A percentile compares a stretch with the other conserved stretches of the same genome.
phyloP scores from a whole-genome alignment of 2,113 vertebrate genomes.

The Sclerurus mexicanus region DNA sequence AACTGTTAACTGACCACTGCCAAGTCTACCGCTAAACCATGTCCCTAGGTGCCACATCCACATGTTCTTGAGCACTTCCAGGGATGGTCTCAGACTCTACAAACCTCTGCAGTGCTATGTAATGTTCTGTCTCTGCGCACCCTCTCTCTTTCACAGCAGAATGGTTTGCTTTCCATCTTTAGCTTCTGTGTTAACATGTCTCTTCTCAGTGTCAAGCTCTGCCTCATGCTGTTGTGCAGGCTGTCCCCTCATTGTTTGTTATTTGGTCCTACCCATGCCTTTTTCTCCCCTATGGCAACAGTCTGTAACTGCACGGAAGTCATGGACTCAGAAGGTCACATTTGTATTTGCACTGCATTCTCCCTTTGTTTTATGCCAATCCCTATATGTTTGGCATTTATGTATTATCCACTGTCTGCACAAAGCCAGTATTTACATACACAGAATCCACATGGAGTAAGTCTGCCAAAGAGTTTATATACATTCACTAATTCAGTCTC shows the following conservation, averaged over 20 bases:
- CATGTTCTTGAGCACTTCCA: not conserved
- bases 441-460: not conserved
- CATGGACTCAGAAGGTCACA: not conserved
- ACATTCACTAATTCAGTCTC: not conserved
- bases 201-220: not conserved
- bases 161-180: not conserved
- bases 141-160: not conserved
- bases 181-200: not conserved
- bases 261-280: not conserved
- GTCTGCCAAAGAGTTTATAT: not conserved
- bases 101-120: not conserved
- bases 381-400: not conserved
- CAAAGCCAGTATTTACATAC: not conserved
- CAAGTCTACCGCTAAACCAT: not conserved
- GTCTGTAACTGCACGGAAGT: not conserved
- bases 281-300: not conserved
- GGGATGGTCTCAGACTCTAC: not conserved
- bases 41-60: not conserved
- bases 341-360: not conserved
- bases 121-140: not conserved
- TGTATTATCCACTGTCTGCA: not conserved
- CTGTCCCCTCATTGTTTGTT: not conserved
- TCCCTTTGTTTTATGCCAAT: not conserved
- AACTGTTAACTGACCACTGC: not conserved
- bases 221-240: not conserved